Percentiles rank a stretch among this genome's conserved stretches.
Evolutionary conservation across 2,113 vertebrate species (phyloP).

Genomic region (Balaeniceps rex): DNA sequence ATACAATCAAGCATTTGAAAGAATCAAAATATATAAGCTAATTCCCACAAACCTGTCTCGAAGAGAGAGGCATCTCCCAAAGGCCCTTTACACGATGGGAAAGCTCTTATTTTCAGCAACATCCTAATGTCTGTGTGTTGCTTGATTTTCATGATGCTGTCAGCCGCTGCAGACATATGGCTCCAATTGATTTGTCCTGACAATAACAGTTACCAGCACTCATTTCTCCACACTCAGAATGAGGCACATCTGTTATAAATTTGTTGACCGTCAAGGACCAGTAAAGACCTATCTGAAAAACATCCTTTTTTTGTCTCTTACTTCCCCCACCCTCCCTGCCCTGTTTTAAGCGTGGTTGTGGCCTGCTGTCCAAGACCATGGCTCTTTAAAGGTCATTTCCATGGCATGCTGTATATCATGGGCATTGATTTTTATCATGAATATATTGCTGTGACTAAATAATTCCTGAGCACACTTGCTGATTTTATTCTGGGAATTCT

Average conservation of each 20-base stretch:
- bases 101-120: conserved; percentile 23
- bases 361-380: background rate
- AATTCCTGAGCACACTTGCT: background rate
- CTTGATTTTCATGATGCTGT: conserved; percentile 37
- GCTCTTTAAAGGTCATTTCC: background rate
- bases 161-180: conserved; percentile 55
- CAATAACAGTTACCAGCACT: conserved; percentile 63
- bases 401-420: background rate
- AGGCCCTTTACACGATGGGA: background rate
- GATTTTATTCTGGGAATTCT: background rate
- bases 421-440: background rate
- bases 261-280: conserved; percentile 79
- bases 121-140: conserved; percentile 1
- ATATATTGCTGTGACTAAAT: background rate
- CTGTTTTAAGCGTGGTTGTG: background rate
- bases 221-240: conserved; percentile 68
- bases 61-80: conserved; percentile 9
- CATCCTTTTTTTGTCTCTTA: background rate
- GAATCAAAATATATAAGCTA: conserved; percentile 8
- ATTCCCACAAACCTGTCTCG: background rate
- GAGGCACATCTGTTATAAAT: conserved; percentile 79
- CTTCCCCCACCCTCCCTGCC: background rate
- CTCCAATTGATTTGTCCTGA: conserved; percentile 69
- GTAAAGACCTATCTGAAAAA: conserved; percentile 57
- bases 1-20: background rate